Base-by-base conservation (phyloP, 2,113 vertebrate species). In the Mus spicilegus region DNA sequence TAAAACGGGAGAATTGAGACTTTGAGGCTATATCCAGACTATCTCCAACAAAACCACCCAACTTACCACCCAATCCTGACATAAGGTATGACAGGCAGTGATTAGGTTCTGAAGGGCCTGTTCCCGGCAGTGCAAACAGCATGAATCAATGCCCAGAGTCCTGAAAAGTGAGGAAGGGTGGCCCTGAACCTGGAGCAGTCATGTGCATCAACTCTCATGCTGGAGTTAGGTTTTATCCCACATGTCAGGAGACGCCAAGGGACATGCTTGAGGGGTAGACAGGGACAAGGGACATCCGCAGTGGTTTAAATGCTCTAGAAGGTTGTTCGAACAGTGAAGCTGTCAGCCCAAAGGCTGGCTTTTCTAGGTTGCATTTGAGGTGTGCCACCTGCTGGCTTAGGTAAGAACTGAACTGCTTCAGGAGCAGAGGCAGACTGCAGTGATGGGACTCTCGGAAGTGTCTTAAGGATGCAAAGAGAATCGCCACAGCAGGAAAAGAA, bases 321-420 rank as follows among this genome's bases (percentile, higher is more conserved):
- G 28, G 11, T 63, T 63, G 22, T 56, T 11, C 12, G 56, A 3
- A 3, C 17, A n/a, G 30, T 12, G 65, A 51, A 16, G 30, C 26
- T 12, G 39, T 26, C 5, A 17, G 61, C 28, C 22, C 1, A 0
- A 0, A 8, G 12, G 16, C 65, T 33, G 51, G 4, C 56, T 88
- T 22, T 70, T 24, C 11, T 51, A n/a, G 2, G 0, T 77, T 7
- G 22, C 49, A 3, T 85, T 73, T 22, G 76, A 42, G 70, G 26
- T 46, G 85, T 1, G 28, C 56, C 78, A 11, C 14, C 46, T 72
- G 56, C 72, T 63, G 76, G 54, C 65, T 5, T 20, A 22, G 63
- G 20, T 51, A 33, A 30, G 33, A 36, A 73, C 49, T 42, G 42
- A 76, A 17, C 49, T 10, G 65, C 56, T 10, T 4, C 4, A 11